A percentile compares a stretch with the other conserved stretches of the same genome.
phyloP scores from a whole-genome alignment of 1,140 invertebrate species.

The Formica selysi region DNA sequence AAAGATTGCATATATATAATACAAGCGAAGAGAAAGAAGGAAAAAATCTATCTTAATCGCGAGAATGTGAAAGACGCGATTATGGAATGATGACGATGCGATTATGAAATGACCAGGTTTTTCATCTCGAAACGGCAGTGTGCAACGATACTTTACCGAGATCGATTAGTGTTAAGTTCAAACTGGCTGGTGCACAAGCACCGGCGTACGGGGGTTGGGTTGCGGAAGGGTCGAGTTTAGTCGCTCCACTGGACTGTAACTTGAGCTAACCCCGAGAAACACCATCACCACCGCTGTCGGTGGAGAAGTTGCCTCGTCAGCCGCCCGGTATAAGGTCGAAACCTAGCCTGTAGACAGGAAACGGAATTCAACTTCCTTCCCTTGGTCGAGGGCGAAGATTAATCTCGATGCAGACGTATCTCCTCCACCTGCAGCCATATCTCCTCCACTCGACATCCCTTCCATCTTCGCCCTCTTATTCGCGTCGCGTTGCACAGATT shows the following conservation, averaged over 20 bases:
- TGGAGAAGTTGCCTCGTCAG: constrained; percentile 83
- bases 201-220: constrained; percentile 62
- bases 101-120: background rate
- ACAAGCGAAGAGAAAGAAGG: background rate
- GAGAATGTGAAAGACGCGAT: background rate
- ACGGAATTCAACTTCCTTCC: constrained; percentile 85
- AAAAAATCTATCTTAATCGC: background rate
- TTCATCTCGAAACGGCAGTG: background rate
- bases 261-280: constrained; percentile 82
- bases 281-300: constrained; percentile 66
- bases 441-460: background rate
- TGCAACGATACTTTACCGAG: constrained; percentile 17
- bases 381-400: constrained; percentile 81
- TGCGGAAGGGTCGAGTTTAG: constrained; percentile 81
- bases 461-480: constrained; percentile 1
- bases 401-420: constrained; percentile 74
- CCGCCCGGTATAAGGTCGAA: constrained; percentile 72
- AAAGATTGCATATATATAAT: background rate
- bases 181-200: constrained; percentile 20
- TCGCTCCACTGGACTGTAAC: constrained; percentile 85
- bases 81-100: background rate
- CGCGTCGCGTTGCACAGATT: background rate
- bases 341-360: constrained; percentile 80
- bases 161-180: constrained; percentile 45
- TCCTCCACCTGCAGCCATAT: constrained; percentile 55